phyloP scores from a whole-genome alignment of 1,140 invertebrate species.

The Drosophila biarmipes region DNA sequence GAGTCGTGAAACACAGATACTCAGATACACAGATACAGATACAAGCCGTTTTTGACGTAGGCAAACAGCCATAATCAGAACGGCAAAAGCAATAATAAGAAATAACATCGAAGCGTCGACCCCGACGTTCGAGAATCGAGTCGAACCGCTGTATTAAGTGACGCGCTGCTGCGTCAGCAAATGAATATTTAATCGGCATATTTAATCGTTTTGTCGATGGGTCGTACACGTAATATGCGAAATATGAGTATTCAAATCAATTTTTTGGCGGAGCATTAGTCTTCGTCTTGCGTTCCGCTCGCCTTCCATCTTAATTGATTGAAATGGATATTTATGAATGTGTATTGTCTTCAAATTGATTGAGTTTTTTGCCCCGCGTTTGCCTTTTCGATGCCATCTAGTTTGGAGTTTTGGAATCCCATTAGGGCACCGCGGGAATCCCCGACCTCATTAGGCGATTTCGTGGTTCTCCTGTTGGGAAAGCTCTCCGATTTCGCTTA shows the following conservation, averaged over 20 bases:
- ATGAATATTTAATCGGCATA: conserved; percentile 79
- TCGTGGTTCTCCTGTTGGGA: neutral
- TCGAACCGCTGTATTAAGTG: conserved; percentile 59
- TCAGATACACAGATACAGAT: conserved; percentile 5
- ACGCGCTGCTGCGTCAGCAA: conserved; percentile 78
- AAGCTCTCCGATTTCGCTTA: conserved; percentile 1
- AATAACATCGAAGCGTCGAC: conserved; percentile 51
- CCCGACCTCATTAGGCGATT: conserved; percentile 1
- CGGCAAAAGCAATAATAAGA: conserved; percentile 42
- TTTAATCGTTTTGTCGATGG: conserved; percentile 49
- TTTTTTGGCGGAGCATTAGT: conserved; percentile 20
- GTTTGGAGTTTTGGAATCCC: conserved; percentile 11
- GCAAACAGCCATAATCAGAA: conserved; percentile 52
- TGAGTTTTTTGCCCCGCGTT: conserved; percentile 11
- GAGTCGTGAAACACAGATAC: conserved; percentile 18
- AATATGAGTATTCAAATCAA: conserved; percentile 45
- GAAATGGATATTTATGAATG: conserved; percentile 51
- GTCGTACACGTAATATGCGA: conserved; percentile 45
- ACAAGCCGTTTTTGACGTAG: conserved; percentile 67
- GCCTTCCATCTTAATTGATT: conserved; percentile 55
- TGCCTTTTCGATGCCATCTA: conserved; percentile 19
- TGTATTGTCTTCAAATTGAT: conserved; percentile 17
- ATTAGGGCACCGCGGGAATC: conserved; percentile 12
- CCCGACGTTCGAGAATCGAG: conserved; percentile 33
- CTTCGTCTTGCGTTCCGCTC: conserved; percentile 13